Conservation (phyloP, 1,140 invertebrate species). For the Hyphantria cunea region DNA sequence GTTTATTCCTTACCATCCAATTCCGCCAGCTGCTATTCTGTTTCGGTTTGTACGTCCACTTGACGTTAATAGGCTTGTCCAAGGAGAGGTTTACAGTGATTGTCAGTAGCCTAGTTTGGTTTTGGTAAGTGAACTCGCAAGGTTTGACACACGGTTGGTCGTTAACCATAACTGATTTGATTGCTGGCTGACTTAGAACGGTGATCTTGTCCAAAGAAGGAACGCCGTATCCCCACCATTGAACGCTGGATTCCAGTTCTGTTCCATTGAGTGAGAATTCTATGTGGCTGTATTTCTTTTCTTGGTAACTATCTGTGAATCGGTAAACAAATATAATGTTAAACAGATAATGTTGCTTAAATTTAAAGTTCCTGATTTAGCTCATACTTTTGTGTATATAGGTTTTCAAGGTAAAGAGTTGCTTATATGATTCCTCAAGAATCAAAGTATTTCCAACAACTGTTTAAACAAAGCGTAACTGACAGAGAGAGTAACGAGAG, state of each 20-base stretch:
- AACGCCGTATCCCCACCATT: conserved; percentile 80
- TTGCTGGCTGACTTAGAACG: conserved; percentile 51
- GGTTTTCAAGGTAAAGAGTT: too few species aligned
- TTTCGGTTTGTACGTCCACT: conserved; percentile 49
- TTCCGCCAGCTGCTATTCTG: conserved; percentile 11
- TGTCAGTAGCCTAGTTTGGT: conserved; percentile 50
- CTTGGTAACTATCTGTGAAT: conserved; percentile 83
- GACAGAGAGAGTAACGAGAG: too few species aligned
- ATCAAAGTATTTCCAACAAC: too few species aligned
- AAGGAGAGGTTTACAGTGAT: conserved; percentile 62
- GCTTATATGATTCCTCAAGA: too few species aligned
- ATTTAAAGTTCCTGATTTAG: background rate
- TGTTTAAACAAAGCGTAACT: too few species aligned
- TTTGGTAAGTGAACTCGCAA: conserved; percentile 53
- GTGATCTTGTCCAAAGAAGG: conserved; percentile 67
- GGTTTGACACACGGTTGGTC: conserved; percentile 44
- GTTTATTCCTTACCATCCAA: conserved; percentile 8
- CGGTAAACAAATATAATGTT: conserved; percentile 15
- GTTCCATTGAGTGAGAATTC: conserved; percentile 80
- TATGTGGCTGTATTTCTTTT: conserved; percentile 83
- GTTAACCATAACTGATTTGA: conserved; percentile 60
- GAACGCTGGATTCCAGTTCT: conserved; percentile 70
- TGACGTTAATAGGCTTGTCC: conserved; percentile 63
- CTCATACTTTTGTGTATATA: too few species aligned
- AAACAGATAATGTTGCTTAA: conserved; percentile 5